A percentile compares a stretch with the other conserved stretches of the same genome.
Evolutionary conservation across 2,113 vertebrate genomes (phyloP).

Genomic region (Malurus alboscapulatus): DNA sequence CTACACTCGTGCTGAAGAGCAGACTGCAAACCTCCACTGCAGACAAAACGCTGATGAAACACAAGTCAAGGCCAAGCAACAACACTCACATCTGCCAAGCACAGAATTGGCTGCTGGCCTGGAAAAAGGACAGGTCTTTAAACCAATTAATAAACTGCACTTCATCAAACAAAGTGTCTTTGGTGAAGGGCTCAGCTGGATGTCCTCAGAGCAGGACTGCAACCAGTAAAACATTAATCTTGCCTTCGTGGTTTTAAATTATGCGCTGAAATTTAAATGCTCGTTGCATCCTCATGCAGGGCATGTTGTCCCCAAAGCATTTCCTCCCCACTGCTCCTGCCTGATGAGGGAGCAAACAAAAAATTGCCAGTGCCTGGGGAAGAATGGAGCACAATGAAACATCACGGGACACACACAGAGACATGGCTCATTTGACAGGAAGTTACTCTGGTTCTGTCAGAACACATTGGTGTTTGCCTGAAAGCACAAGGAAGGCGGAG

Average conservation of each 20-base stretch:
- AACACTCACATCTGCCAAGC: background rate
- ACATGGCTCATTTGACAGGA: background rate
- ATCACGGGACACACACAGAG: background rate
- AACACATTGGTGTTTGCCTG: background rate
- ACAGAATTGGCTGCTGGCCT: background rate
- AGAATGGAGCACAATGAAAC: background rate
- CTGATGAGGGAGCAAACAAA: background rate
- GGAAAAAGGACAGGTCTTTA: slow-evolving; percentile 25
- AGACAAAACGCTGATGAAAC: background rate
- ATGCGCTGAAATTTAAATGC: background rate
- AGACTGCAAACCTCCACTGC: background rate
- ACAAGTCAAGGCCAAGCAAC: background rate
- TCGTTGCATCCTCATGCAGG: background rate
- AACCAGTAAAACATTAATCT: background rate
- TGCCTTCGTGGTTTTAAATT: background rate
- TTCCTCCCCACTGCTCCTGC: background rate
- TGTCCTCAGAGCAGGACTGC: background rate
- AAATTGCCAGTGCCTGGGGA: background rate
- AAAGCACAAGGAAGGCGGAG: slow-evolving; percentile 6
- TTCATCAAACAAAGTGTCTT: slow-evolving; percentile 5
- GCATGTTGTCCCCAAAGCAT: background rate
- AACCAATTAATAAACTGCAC: slow-evolving; percentile 14
- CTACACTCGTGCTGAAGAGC: background rate
- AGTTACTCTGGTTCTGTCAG: background rate
- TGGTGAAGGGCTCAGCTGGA: background rate